Base-by-base conservation (phyloP, 2,113 vertebrate genomes). In the Brachypteracias leptosomus region DNA sequence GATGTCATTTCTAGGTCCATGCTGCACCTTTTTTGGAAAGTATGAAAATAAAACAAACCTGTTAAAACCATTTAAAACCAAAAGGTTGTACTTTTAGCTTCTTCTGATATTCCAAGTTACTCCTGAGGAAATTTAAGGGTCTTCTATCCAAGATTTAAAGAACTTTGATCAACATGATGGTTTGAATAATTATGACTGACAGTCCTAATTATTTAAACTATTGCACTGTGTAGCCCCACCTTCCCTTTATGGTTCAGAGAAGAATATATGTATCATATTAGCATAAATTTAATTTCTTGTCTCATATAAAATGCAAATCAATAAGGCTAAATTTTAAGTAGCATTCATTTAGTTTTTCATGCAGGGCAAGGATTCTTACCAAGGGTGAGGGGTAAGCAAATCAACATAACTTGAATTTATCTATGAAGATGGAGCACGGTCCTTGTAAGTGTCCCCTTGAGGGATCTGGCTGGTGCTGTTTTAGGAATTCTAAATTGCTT, bases 301-400 rank as follows among this genome's bases (percentile, higher is more conserved):
- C 87, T 94, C 72, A 85, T 66, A 79, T 26, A 90, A 95, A 97
- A 97, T 95, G 77, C 73, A 96, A 96, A 96, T 97, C 91, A 91
- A 61, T 88, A 80, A 82, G 65, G 83, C 71, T 74, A 72, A 95
- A 89, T 81, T 93, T 78, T 82, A 82, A 87, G 79, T 28, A 90
- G 83, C 63, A 72, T 95, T 96, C 68, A 58, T 85, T 95, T 36
- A 84, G 38, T 62, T 95, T 89, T 85, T 81, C 75, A 85, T 46
- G 76, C 78, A 87, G 81, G 85, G 66, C 79, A 92, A 85, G 66
- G 54, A 65, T 61, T 91, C 85, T 54, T 86, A 91, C 46, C 54
- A 35, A 71, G 49, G 62, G 28, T 67, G 54, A 91, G 75, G 42
- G 38, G 79, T 72, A 93, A 95, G 89, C 35, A 95, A 94, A 88